Base-by-base conservation (phyloP, 1,140 invertebrate genomes). In the Ceratoteleas bidentatus region DNA sequence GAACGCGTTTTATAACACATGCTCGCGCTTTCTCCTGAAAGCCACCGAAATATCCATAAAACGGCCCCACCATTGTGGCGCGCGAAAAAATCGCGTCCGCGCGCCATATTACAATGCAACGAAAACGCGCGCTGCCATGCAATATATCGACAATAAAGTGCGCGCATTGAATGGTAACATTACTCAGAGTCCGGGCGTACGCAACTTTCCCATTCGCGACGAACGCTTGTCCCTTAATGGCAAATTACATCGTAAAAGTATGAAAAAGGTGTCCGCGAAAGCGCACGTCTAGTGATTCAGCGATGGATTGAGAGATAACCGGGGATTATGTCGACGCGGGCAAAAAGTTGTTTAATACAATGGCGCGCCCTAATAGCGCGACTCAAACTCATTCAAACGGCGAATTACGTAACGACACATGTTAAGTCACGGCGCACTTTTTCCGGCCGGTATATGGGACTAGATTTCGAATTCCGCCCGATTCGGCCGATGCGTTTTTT, bases 81-180 rank as follows among this genome's bases (percentile, higher is more conserved):
- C 36, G 32, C 11, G 15, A 36, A 72, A 75, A 65, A 81, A 81
- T 50, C 62, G 50, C 13, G 43, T 50, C 15, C 15, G 58, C 32
- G 52, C 38, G 49, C 53, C 53, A 66, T 66, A 81, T 75, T 80
- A 74, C 58, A 74, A 80, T 80, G 50, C 61, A 79, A 79, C 75
- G 66, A 70, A 72, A 78, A 73, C 14, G 68, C 68, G 61, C 54
- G 38, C 34, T 54, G 77, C 64, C 66, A 32, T 62, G 60, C 68
- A 66, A 72, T 70, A 69, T 76, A 72, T 81, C 50, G 70, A 69
- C 77, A 69, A 74, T 80, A 74, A 80, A 80, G 77, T 58, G 70
- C 49, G 50, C 50, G 53, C 65, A 64, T 65, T 75, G 58, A 81
- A 70, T 75, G 65, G 70, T 70, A 81, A 75, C 65, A 80, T 80